Evolutionary conservation across 2,888 invertebrate species (phyloP), one percentile per base, ranked within the genome.

Genomic region (Deroplatys truncata): DNA sequence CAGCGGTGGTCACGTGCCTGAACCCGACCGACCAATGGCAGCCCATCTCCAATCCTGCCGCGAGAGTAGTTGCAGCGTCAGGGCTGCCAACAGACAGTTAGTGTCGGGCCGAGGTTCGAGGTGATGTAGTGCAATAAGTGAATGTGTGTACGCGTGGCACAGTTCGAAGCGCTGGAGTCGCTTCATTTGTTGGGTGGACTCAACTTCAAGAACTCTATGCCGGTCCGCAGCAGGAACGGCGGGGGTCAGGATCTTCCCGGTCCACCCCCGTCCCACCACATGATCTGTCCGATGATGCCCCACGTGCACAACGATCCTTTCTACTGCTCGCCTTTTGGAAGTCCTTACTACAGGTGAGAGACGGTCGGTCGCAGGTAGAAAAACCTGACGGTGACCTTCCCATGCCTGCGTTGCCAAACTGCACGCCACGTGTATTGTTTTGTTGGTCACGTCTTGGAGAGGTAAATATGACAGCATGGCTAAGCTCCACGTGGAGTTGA

Each of bases 251-350:
- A 56, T 56, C 15, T 56, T 20, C 9, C 56, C 29, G 89, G 56
- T n/a, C 84, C 85, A 93, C 93, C 9, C 92, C 93, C 88, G 82
- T 28, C 31, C 43, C 93, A 93, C 0, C 93, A 93, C 88, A 92
- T 92, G 91, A 91, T 92, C 20, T 72, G 56, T 89, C 92, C 92
- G 83, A 83, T 82, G 35, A 83, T 87, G 88, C 91, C 92, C 35
- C 94, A 94, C 91, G 93, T 94, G 92, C 94, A 94, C 92, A 93
- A 94, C 91, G 95, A 95, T 91, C 95, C 95, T 0, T 95, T 95
- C 92, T 95, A 95, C 93, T 95, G 95, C 91, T 94, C 95, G 85
- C 95, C 95, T 2, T 95, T 95, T 91, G 95, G 95, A 89, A 94
- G 94, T 89, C 94, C 94, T 28, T 95, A 95, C 92, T 95, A 94